These are phyloP conservation scores for Nesoenas mayeri DNA, from an alignment of 2,113 vertebrate species.

Conservation along the genomic window DNA sequence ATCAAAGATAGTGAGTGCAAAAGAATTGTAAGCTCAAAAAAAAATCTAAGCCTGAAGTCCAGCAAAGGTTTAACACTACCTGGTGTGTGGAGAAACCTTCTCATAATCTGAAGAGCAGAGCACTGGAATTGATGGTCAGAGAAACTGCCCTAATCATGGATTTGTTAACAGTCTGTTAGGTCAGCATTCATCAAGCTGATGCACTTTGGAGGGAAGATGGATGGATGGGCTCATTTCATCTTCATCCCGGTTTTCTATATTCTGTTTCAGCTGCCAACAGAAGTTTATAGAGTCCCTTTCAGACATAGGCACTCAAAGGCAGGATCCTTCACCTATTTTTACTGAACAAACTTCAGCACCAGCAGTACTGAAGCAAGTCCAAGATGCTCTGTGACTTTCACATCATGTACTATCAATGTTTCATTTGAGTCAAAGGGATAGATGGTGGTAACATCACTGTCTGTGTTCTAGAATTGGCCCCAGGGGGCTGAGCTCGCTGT, in stretches of 20 bases:
- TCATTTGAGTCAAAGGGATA: not conserved
- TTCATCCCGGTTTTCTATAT: not conserved
- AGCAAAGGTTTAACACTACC: not conserved
- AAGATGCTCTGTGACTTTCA: not conserved
- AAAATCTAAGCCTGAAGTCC: not conserved
- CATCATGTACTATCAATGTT: rapidly evolving
- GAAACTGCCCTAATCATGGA: not conserved
- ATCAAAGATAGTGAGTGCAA: not conserved
- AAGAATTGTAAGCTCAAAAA: not conserved
- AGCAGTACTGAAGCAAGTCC: not conserved
- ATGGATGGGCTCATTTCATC: not conserved
- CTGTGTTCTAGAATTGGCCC: not conserved
- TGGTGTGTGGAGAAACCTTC: not conserved
- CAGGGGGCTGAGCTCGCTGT: rapidly evolving
- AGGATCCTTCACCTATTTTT: not conserved
- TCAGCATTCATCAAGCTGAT: not conserved
- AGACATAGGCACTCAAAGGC: not conserved
- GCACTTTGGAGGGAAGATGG: not conserved
- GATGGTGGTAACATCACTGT: not conserved
- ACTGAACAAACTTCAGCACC: not conserved
- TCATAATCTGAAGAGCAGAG: not conserved
- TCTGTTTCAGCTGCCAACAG: not conserved
- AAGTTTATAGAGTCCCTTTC: not conserved
- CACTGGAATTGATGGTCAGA: not conserved
- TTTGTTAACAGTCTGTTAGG: not conserved